Conservation (phyloP, 2,797 vertebrate genomes). For the Macrochelys suwanniensis region DNA sequence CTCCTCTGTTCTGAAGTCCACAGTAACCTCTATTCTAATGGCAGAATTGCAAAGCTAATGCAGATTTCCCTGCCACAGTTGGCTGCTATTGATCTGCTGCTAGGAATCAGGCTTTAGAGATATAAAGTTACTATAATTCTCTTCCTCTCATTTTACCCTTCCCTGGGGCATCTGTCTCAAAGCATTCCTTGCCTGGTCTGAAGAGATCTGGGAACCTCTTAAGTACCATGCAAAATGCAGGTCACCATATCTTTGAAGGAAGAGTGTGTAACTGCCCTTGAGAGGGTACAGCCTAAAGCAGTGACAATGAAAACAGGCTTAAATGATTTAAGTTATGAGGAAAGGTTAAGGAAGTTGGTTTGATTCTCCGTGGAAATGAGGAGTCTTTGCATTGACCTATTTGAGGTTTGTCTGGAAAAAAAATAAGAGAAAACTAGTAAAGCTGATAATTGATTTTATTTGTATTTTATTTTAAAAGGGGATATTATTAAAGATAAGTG, state of each 20-base stretch:
- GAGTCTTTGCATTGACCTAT: background rate
- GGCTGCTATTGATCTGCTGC: conserved; percentile 45
- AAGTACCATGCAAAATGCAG: conserved; percentile 29
- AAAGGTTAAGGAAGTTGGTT: conserved; percentile 37
- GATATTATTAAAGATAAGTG: background rate
- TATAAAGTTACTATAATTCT: conserved; percentile 31
- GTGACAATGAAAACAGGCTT: conserved; percentile 45
- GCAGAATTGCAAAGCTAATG: background rate
- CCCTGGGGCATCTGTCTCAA: background rate
- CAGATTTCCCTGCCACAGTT: background rate
- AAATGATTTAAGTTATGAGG: conserved; percentile 59
- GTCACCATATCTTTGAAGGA: conserved; percentile 45
- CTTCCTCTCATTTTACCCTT: conserved; percentile 54
- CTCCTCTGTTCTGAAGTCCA: background rate
- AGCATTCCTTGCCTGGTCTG: background rate
- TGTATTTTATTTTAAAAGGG: conserved; percentile 19
- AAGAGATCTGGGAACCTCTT: conserved; percentile 65
- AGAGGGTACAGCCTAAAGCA: conserved; percentile 49
- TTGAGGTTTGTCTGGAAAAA: conserved; percentile 19
- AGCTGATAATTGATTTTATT: background rate
- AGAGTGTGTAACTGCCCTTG: conserved; percentile 43
- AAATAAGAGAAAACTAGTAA: background rate
- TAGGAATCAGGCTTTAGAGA: conserved; percentile 34
- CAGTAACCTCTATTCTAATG: conserved; percentile 37
- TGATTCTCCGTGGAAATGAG: conserved; percentile 8